Percentiles rank a stretch among this genome's conserved stretches.
phyloP scores from a whole-genome alignment of 2,113 vertebrate species.

The Lepus europaeus region DNA sequence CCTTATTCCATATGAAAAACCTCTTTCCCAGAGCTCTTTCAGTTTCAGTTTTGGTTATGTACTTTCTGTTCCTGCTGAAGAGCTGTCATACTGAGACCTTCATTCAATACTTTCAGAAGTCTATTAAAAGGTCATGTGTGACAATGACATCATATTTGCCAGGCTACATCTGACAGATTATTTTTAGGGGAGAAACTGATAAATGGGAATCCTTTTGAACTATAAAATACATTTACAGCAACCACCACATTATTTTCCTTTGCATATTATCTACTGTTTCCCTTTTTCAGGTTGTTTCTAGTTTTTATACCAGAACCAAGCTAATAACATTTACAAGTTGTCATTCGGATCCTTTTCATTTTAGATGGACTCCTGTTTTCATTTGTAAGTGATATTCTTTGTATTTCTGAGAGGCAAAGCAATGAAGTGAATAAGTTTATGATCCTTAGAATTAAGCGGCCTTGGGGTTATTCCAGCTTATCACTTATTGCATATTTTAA shows the following conservation, averaged over 20 bases:
- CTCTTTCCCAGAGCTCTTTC: neutral
- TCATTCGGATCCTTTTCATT: neutral
- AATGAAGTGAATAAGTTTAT: neutral
- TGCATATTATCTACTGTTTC: neutral
- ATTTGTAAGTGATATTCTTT: neutral
- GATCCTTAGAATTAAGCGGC: neutral
- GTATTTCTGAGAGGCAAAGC: neutral
- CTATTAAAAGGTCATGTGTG: conserved; percentile 10
- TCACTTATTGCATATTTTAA: conserved; percentile 39
- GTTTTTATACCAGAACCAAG: neutral
- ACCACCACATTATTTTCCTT: neutral
- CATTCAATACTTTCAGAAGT: conserved; percentile 34
- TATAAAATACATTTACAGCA: conserved; percentile 17
- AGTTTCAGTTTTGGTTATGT: neutral
- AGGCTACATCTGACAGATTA: conserved; percentile 14
- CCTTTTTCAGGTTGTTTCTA: neutral
- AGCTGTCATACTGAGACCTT: conserved; percentile 7
- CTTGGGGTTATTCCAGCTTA: neutral
- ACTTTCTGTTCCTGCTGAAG: neutral
- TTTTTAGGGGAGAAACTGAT: neutral
- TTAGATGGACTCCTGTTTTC: conserved; percentile 27
- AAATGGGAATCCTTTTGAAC: neutral
- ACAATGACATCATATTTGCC: neutral
- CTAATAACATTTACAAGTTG: neutral
- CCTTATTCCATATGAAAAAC: neutral